Percentiles rank a stretch among this genome's conserved stretches.
phyloP scores from a whole-genome alignment of 1,140 invertebrate genomes.

The Olivierus martensii region DNA sequence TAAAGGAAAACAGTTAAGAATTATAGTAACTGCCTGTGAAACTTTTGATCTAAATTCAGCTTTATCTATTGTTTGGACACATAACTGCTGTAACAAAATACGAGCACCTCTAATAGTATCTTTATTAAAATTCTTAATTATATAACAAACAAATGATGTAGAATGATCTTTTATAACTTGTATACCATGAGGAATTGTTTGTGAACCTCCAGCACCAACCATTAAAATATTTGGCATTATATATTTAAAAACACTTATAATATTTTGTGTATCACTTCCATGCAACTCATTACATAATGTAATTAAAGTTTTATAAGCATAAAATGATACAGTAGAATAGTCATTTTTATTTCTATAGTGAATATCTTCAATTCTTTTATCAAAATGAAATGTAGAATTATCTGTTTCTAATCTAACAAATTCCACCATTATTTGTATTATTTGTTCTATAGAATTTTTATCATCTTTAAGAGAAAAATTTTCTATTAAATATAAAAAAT shows the following conservation, averaged over 20 bases:
- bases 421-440: constrained; percentile 34
- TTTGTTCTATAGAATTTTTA: constrained; percentile 34
- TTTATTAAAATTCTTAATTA: constrained; percentile 31
- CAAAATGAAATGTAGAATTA: constrained; percentile 17
- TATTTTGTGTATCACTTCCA: constrained; percentile 32
- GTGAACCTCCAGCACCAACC: constrained; percentile 25
- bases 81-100: constrained; percentile 42
- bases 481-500: constrained; percentile 33
- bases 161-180: constrained; percentile 34
- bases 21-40: constrained; percentile 34
- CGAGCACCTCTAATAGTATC: constrained; percentile 28
- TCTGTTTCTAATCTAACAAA: constrained; percentile 36
- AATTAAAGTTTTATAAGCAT: constrained; percentile 34
- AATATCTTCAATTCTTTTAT: neutral
- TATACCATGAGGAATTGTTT: constrained; percentile 30
- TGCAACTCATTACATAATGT: constrained; percentile 35
- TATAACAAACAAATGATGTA: constrained; percentile 36
- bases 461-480: constrained; percentile 36
- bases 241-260: constrained; percentile 35
- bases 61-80: constrained; percentile 41
- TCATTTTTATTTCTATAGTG: no score
- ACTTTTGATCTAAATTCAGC: constrained; percentile 41
- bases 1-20: constrained; percentile 32
- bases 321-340: constrained; percentile 28
- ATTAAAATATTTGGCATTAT: constrained; percentile 36